Percentiles rank a stretch among this genome's conserved stretches.
Conservation (phyloP, 2,888 invertebrate genomes). For the Amblyjoppa proteus region DNA sequence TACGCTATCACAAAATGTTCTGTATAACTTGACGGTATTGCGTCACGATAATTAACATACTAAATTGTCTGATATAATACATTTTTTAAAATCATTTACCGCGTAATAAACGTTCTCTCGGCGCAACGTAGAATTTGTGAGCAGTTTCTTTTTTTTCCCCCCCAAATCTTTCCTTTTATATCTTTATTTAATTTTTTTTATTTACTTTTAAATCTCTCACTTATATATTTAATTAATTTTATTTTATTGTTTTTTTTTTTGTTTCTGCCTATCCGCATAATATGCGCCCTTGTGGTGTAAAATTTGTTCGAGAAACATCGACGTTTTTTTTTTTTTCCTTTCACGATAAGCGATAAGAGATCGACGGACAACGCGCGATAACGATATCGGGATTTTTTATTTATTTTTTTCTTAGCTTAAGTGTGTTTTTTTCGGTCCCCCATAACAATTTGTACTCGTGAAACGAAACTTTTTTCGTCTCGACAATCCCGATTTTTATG, state of each 20-base stretch:
- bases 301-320: conserved; percentile 1
- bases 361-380: conserved; percentile 1
- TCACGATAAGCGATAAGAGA: background rate
- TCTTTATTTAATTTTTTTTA: conserved; percentile 25
- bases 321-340: background rate
- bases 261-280: background rate
- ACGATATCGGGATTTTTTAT: background rate
- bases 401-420: background rate
- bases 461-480: background rate
- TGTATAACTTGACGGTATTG: conserved; percentile 10
- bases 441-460: conserved; percentile 10
- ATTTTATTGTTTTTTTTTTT: conserved; percentile 20
- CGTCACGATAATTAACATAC: conserved; percentile 22
- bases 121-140: conserved; percentile 74
- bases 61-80: background rate
- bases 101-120: conserved; percentile 71
- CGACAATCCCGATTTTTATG: conserved; percentile 13
- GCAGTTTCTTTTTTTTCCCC: conserved; percentile 65
- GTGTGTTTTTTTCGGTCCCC: conserved; percentile 15
- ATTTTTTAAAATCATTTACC: conserved; percentile 53
- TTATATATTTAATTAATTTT: background rate
- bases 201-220: background rate
- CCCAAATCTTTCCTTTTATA: background rate
- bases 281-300: background rate
- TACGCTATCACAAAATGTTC: conserved; percentile 78